Evolutionary conservation across 2,797 vertebrate genomes (phyloP), one percentile per base, ranked within the genome.

Genomic region (Bovichtus variegatus): DNA sequence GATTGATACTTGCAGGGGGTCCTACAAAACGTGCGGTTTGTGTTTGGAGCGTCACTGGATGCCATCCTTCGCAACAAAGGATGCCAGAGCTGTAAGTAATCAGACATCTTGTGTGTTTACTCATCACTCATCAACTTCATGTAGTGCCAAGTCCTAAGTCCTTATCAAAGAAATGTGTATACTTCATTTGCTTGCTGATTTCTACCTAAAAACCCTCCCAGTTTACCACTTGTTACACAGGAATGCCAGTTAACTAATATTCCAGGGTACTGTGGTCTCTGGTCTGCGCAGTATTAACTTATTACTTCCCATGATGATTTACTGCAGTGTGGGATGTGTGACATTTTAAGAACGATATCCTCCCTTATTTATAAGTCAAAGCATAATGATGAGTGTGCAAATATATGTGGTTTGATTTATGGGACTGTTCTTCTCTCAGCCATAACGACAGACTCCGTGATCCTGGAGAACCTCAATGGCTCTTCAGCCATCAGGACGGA

Each of bases 61-160:
- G 96, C 97, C 57, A 97, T 99, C 84, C 93, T 99, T 70, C 96
- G 97, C 91, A 99, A 99, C 94, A 99, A 99, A 95, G 98, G 98
- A 89, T 99, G 98, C 89, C 96, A 97, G 60, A 97, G 92, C 88
- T 94, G 98, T 99, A 94, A 98, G 98, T 97, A 89, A 58, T 46
- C 18, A 34, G 13, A 68, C 49, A 40, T 9, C 34, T 29, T 21
- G 6, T 41, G 41, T 72, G 53, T 78, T 79, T 76, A 59, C 61
- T 58, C 47, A 31, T 73, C 51, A 51, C 63, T 63, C 44, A 74
- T 66, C 34, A 46, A 58, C 57, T 44, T 57, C 41, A 60, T 49
- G 60, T 38, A 0, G 19, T 66, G 40, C 63, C 79, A 80, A 83
- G 60, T 34, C 55, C 34, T 34, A 53, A 62, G 49, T 31, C 10